Evolutionary conservation across 2,113 vertebrate genomes (phyloP).

Genomic region (Zingel zingel): DNA sequence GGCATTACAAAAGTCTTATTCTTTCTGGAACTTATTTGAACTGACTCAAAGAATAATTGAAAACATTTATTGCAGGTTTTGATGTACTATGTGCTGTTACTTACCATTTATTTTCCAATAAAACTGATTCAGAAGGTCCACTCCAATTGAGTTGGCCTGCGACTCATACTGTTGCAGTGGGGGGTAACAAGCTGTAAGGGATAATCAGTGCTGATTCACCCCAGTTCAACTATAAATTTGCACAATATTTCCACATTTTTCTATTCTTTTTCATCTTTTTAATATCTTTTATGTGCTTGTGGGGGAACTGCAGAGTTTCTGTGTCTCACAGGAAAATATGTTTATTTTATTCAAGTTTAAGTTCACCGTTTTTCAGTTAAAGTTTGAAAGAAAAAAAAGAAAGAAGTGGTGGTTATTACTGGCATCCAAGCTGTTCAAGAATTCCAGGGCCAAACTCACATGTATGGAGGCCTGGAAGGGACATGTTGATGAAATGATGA

Average conservation of each 20-base stretch:
- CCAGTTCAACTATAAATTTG: constrained; percentile 29
- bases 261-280: constrained; percentile 10
- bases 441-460: background rate
- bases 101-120: constrained; percentile 46
- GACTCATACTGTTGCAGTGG: constrained; percentile 22
- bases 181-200: constrained; percentile 33
- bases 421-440: background rate
- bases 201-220: constrained; percentile 48
- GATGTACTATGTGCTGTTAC: constrained; percentile 1
- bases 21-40: constrained; percentile 13
- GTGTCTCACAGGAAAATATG: background rate
- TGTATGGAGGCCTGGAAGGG: background rate
- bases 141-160: background rate
- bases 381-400: constrained; percentile 12
- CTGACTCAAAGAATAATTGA: constrained; percentile 40
- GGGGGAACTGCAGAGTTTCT: background rate
- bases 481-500: background rate
- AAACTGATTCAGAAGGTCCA: constrained; percentile 42
- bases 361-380: background rate
- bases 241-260: constrained; percentile 23
- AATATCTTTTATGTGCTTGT: background rate
- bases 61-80: constrained; percentile 41
- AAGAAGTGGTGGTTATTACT: constrained; percentile 6
- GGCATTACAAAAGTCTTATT: background rate
- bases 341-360: background rate